Evolutionary conservation across 2,888 invertebrate genomes (phyloP), one percentile per base, ranked within the genome.

Genomic region (Neria commutata): DNA sequence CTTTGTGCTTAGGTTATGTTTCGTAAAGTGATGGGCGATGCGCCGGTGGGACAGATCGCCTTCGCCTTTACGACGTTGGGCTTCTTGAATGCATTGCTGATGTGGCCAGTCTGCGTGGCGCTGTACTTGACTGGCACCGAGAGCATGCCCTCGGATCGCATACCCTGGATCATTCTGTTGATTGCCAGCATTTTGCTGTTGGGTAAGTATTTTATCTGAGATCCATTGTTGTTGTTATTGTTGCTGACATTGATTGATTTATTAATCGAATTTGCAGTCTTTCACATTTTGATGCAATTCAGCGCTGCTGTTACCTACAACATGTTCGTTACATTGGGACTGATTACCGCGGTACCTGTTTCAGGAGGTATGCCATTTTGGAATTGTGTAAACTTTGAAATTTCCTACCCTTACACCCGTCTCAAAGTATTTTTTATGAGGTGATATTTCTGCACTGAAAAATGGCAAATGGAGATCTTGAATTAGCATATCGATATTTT

Each of bases 301-400:
- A 95, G 96, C 70, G 91, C 95, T 70, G 91, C 94, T 62, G 86
- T 95, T 67, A 95, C 97, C 6, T 95, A 95, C 83, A 95, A 95
- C 79, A 87, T 96, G 75, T 96, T 97, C 83, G 94, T 97, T 63
- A 96, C 95, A 16, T 86, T 97, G 71, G 95, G 96, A 68, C 87
- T 97, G 71, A 93, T 97, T 69, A 92, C 95, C 54, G 94, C 96
- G 60, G 94, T 97, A 68, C 96, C 96, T 53, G 91, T 95, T 57
- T 96, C 95, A 62, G 95, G 95, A 82, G 94, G 96, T 96, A 85
- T 84, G 81, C 77, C 54, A 54, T 53, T 25, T n/a, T n/a, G n/a
- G n/a, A n/a, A n/a, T n/a, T n/a, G n/a, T n/a, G n/a, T n/a, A n/a
- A n/a, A n/a, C n/a, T n/a, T n/a, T n/a, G n/a, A n/a, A n/a, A n/a